Conservation (phyloP, 2,113 vertebrate genomes). For the Callithrix jacchus region DNA sequence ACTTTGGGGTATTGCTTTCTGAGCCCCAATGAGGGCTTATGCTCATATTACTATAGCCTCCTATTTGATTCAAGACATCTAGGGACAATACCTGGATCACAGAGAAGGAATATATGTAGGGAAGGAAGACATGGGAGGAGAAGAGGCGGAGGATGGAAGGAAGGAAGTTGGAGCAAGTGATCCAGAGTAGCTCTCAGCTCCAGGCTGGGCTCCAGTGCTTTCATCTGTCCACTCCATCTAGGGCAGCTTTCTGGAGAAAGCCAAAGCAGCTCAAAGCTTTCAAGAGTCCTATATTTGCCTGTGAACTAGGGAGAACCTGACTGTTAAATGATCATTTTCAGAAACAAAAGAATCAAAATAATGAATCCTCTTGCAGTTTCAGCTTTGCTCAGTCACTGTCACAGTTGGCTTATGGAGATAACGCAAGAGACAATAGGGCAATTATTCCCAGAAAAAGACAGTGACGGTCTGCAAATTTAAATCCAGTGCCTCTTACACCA, state of each 20-base stretch:
- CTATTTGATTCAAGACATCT: neutral
- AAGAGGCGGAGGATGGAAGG: neutral
- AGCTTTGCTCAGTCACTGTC: neutral
- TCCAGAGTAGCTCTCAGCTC: neutral
- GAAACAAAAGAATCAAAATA: conserved; percentile 50
- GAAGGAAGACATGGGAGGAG: neutral
- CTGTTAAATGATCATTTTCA: neutral
- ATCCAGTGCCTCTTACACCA: neutral
- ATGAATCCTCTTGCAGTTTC: conserved; percentile 1
- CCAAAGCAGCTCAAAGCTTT: conserved; percentile 10
- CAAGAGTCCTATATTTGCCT: neutral
- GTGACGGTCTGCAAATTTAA: neutral
- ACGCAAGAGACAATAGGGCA: conserved; percentile 25
- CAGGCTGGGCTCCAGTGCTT: neutral
- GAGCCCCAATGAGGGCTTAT: neutral
- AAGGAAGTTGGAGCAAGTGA: neutral
- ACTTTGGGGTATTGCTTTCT: neutral
- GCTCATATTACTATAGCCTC: neutral
- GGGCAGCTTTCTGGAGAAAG: neutral
- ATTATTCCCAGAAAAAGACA: conserved; percentile 36
- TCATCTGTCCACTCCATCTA: neutral
- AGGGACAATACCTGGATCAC: neutral
- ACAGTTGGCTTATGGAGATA: neutral
- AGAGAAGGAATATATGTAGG: neutral
- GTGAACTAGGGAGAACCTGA: neutral